phyloP scores from a whole-genome alignment of 2,888 invertebrate species.

The Plagodis dolabraria region DNA sequence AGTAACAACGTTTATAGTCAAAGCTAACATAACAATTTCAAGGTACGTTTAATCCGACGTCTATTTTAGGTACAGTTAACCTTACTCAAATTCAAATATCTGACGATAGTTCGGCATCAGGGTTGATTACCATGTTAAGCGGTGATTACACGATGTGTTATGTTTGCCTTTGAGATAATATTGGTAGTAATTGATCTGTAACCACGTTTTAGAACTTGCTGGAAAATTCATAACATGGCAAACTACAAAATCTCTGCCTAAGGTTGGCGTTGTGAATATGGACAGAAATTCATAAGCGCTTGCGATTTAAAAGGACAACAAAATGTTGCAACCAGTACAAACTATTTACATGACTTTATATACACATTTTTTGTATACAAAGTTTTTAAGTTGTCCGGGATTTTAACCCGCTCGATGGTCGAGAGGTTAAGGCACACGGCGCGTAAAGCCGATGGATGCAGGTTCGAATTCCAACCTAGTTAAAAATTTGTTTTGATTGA shows the following conservation, averaged over 20 bases:
- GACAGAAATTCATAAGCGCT: background rate
- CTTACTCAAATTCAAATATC: slow-evolving; percentile 8
- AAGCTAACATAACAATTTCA: background rate
- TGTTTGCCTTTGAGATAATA: slow-evolving; percentile 16
- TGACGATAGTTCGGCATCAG: slow-evolving; percentile 6
- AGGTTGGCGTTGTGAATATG: background rate
- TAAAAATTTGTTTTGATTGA: too few species aligned
- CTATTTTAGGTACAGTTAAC: background rate
- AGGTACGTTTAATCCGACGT: background rate
- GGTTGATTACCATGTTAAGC: slow-evolving; percentile 16
- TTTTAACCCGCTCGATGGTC: too few species aligned
- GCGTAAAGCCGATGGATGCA: too few species aligned
- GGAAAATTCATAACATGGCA: slow-evolving; percentile 42
- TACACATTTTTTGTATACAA: too few species aligned
- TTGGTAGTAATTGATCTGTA: slow-evolving; percentile 7
- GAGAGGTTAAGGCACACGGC: too few species aligned
- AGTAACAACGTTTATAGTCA: background rate
- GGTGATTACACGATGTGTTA: slow-evolving; percentile 9
- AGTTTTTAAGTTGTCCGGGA: too few species aligned
- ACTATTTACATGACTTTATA: too few species aligned
- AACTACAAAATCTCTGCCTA: slow-evolving; percentile 31
- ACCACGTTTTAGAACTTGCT: slow-evolving; percentile 11
- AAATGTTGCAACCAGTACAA: too few species aligned
- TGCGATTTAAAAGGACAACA: too few species aligned
- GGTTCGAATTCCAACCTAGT: too few species aligned